Conservation (phyloP, 2,888 invertebrate species). For the Gortyna flavago region DNA sequence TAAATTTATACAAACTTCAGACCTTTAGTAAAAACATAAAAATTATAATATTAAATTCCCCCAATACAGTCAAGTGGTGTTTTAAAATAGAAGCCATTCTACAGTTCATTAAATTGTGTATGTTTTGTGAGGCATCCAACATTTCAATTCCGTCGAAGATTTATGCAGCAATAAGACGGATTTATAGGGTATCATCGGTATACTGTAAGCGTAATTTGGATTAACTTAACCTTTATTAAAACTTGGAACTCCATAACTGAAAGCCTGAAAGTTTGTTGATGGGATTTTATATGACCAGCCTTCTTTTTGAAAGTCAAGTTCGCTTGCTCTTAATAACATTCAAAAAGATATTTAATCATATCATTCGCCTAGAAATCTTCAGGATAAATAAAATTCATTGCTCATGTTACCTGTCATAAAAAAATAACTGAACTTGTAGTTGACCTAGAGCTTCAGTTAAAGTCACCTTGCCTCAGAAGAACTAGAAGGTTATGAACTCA, state of each 20-base stretch:
- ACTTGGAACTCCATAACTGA: constrained; percentile 9
- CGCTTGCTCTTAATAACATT: background rate
- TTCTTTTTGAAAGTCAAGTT: constrained; percentile 2
- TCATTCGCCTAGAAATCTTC: background rate
- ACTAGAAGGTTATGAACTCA: constrained; percentile 15
- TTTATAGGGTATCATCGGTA: constrained; percentile 42
- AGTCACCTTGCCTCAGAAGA: constrained; percentile 35
- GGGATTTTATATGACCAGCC: background rate
- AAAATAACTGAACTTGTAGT: constrained; percentile 25
- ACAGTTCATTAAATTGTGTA: constrained; percentile 54
- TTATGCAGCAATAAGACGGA: constrained; percentile 47
- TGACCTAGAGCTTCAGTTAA: constrained; percentile 14
- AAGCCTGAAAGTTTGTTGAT: background rate
- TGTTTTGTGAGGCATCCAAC: constrained; percentile 31
- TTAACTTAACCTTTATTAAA: constrained; percentile 36
- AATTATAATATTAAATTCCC: constrained; percentile 11
- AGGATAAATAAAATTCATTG: background rate
- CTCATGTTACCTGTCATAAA: constrained; percentile 22
- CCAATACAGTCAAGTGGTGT: constrained; percentile 1
- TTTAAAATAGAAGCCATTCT: constrained; percentile 36
- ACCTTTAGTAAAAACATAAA: constrained; percentile 15
- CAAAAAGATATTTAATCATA: background rate
- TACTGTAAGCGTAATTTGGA: constrained; percentile 34
- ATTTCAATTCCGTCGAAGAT: constrained; percentile 47
- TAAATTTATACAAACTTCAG: background rate